Evolutionary conservation across 2,113 vertebrate genomes (phyloP).

Genomic region (Brachionichthys hirsutus): DNA sequence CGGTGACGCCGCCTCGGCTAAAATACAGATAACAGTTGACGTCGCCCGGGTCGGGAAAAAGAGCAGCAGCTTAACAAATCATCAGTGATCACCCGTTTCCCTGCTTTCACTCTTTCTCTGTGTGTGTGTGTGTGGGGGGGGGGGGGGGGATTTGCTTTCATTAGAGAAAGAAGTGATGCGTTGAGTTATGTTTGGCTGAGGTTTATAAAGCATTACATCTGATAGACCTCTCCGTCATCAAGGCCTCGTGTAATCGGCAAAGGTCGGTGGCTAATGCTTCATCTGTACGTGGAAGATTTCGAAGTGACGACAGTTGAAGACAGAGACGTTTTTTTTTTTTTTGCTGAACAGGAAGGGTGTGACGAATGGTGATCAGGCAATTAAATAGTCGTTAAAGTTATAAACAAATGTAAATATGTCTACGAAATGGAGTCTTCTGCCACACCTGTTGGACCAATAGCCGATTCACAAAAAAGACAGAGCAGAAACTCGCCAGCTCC

Average conservation of each 20-base stretch:
- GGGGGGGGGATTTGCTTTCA: background rate
- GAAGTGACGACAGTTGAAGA: too few relatives aligned
- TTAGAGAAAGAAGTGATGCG: background rate
- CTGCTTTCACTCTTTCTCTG: background rate
- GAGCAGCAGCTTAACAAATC: slow-evolving; percentile 39
- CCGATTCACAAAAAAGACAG: slow-evolving; percentile 10
- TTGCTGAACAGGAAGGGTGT: too few relatives aligned
- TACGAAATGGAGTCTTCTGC: too few relatives aligned
- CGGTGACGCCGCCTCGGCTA: slow-evolving; percentile 33
- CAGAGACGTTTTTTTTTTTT: too few relatives aligned
- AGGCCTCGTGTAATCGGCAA: too few relatives aligned
- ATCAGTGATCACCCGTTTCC: slow-evolving; percentile 16
- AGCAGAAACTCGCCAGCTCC: slow-evolving; percentile 8
- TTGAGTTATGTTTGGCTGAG: background rate
- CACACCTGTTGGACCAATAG: slow-evolving; percentile 1
- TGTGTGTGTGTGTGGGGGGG: background rate
- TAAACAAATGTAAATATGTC: too few relatives aligned
- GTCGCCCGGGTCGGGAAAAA: slow-evolving; percentile 34
- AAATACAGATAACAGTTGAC: slow-evolving; percentile 57
- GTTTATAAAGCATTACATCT: too few relatives aligned
- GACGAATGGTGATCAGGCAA: too few relatives aligned
- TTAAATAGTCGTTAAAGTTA: too few relatives aligned
- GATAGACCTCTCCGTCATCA: background rate
- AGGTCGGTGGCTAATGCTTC: too few relatives aligned
- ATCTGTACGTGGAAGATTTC: too few relatives aligned